A percentile compares a stretch with the other conserved stretches of the same genome.
Conservation (phyloP, 2,113 vertebrate species). For the Coracopsis vasa region DNA sequence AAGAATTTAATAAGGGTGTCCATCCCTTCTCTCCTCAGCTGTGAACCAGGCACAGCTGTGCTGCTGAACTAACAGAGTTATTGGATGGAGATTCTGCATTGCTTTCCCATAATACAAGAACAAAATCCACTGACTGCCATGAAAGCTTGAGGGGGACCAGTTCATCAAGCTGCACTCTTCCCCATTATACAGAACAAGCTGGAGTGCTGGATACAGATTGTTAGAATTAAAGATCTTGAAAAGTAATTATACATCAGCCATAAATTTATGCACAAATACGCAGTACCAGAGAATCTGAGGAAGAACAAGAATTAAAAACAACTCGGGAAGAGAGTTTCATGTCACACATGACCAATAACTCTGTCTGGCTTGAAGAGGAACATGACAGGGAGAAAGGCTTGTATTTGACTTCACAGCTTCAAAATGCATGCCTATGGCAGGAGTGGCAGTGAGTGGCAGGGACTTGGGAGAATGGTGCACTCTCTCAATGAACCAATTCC, state of each 20-base stretch:
- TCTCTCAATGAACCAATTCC: slow-evolving; percentile 41
- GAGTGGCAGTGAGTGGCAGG: neutral
- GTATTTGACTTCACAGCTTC: neutral
- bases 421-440: neutral
- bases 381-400: neutral
- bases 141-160: neutral
- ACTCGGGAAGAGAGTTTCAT: neutral
- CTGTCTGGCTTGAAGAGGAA: neutral
- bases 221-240: slow-evolving; percentile 9
- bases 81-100: neutral
- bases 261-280: neutral
- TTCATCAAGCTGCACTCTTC: neutral
- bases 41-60: neutral
- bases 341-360: neutral
- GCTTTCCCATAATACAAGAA: neutral
- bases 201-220: neutral
- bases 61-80: neutral
- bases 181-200: neutral
- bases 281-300: neutral
- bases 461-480: slow-evolving; percentile 12
- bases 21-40: neutral
- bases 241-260: neutral
- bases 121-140: neutral
- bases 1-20: neutral
- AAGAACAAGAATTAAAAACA: slow-evolving; percentile 8